Evolutionary conservation across 2,113 vertebrate species (phyloP), one percentile per base, ranked within the genome.

Genomic region (Dipodomys ordii): DNA sequence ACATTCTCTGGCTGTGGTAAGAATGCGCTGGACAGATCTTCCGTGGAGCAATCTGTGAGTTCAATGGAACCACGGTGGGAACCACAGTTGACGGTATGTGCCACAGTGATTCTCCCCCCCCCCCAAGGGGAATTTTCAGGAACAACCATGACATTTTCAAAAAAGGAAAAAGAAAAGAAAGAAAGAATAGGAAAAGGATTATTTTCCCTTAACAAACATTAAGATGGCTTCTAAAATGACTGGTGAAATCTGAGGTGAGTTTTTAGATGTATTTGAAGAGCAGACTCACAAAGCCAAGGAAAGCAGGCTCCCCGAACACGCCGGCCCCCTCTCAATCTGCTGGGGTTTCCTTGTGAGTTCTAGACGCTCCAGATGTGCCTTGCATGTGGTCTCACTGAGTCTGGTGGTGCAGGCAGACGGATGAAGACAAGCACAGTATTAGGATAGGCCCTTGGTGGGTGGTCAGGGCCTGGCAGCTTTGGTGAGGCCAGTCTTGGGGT

Each of bases 81-180:
- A 25, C 39, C 60, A 39, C 25, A 39, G 28, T 39, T 39, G 77
- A 46, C 39, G 28, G 11, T 53, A 8, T 62, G 53, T 68, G 57
- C 57, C 74, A 81, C 62, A 10, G 80, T 32, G 79, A 53, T 65
- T 57, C 44, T 72, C 67, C 25, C 18, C 44, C 46, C 57, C 39
- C 32, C 62, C n/a, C n/a, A 28, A 92, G 23, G 28, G 78, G 67
- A 53, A 81, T 65, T 80, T 81, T 28, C 57, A 88, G 84, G 88
- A 7, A 69, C 28, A 69, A 25, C 73, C 32, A 73, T 77, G 44
- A 67, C 72, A 72, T 62, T 62, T 80, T 72, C 28, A 49, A 49
- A 49, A 49, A 49, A 60, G 83, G 69, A 35, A 35, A 35, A 35
- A 35, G 35, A 35, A 35, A 69, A 69, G 35, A 39, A 39, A 39